phyloP scores from a whole-genome alignment of 2,797 vertebrate species.

The Brachyalestes nurse region DNA sequence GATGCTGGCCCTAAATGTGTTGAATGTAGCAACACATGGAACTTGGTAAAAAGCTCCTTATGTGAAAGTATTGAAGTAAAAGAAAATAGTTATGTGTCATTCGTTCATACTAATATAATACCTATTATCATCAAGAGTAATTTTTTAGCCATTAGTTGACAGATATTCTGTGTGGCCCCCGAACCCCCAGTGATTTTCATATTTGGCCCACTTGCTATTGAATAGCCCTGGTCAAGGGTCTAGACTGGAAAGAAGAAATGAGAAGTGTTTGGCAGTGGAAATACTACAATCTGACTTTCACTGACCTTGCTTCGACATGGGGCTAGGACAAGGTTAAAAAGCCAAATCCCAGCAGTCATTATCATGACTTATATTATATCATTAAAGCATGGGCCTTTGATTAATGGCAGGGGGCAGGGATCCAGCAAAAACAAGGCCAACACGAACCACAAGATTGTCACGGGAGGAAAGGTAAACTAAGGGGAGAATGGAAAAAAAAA shows the following conservation, averaged over 20 bases:
- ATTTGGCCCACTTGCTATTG: too few species aligned
- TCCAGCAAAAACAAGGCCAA: constrained; percentile 11
- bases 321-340: constrained; percentile 64
- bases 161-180: too few species aligned
- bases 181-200: too few species aligned
- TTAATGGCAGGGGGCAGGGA: constrained; percentile 49
- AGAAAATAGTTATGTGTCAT: too few species aligned
- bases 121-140: too few species aligned
- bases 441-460: not conserved
- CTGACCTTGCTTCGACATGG: constrained; percentile 15
- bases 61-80: too few species aligned
- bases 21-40: too few species aligned
- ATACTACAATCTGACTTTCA: constrained; percentile 9
- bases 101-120: too few species aligned
- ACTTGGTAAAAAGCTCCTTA: too few species aligned
- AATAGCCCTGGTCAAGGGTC: not conserved
- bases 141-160: too few species aligned
- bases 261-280: constrained; percentile 6
- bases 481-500: too few species aligned
- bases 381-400: constrained; percentile 59
- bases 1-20: too few species aligned
- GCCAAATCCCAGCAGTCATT: constrained; percentile 59
- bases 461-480: not conserved
- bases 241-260: not conserved
- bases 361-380: constrained; percentile 45